Evolutionary conservation across 2,113 vertebrate species (phyloP), one percentile per base, ranked within the genome.

Genomic region (Caloenas nicobarica): DNA sequence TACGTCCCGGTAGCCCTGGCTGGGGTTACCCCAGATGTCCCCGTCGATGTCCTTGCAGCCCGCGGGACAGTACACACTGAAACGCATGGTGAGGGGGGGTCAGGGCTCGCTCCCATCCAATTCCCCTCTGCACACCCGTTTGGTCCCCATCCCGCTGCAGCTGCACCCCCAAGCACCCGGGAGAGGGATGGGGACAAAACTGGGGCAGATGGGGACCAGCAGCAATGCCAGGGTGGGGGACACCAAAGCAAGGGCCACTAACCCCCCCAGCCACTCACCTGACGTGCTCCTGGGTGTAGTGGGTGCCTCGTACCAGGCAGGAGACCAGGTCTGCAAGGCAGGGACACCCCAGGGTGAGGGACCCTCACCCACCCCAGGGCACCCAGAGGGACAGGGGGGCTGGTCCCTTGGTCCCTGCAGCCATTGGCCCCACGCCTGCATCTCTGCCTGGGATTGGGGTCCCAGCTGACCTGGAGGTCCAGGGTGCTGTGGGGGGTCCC

Each of bases 1-100:
- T 97, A 99, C 99, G 5, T 99, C 98, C 96, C 99, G 98, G 97
- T 99, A 99, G 82, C 99, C 99, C 50, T 97, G 98, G 16, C 95
- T 98, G 0, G 92, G 96, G 94, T 98, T 98, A 78, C 99, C 99
- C 98, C 98, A 99, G 83, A 99, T 97, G 42, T 99, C 99, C n/a
- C 98, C 99, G 1, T 96, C 79, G 38, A 98, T 97, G 57, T 97
- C 96, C 94, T 97, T 98, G 95, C 99, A 99, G 83, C 99, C 99
- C 0, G 98, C 98, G 3, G 99, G 99, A 87, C 99, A 99, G 96
- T 98, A 99, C 40, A 97, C 94, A 15, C 99, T 99, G 97, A 46
- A 95, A 95, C 66, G 82, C 44, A 84, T 0, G 4, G 65, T 3
- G 9, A 71, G 48, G 40, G 4, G 23, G 11, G 3, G 14, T 42